phyloP scores from a whole-genome alignment of 2,888 invertebrate genomes.

The Cephonodes hylas region DNA sequence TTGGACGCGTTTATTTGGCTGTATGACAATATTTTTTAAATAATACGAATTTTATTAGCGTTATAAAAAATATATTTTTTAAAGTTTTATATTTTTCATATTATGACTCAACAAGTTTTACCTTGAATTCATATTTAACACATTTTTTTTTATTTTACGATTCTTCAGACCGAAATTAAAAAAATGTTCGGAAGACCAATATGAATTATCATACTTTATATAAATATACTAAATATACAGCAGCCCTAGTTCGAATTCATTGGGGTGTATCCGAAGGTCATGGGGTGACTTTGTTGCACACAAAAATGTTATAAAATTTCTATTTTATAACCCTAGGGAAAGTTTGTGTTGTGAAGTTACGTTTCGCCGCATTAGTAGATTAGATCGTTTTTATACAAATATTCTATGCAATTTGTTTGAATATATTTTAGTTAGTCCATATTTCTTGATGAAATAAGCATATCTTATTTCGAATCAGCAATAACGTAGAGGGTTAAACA shows the following conservation, averaged over 20 bases:
- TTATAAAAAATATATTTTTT: neutral
- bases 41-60: neutral
- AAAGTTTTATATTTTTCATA: too few species aligned
- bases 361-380: neutral
- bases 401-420: too few species aligned
- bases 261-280: constrained; percentile 1
- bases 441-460: too few species aligned
- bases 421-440: too few species aligned
- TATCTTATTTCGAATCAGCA: too few species aligned
- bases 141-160: too few species aligned
- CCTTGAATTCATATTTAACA: neutral
- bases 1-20: neutral
- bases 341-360: neutral
- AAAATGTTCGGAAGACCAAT: too few species aligned
- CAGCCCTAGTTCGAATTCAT: neutral
- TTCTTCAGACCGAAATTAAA: neutral
- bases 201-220: too few species aligned
- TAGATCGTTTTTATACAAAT: neutral
- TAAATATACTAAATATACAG: neutral
- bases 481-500: too few species aligned
- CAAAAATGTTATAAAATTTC: constrained; percentile 2
- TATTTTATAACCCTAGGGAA: neutral
- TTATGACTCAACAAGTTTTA: neutral
- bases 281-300: constrained; percentile 6
- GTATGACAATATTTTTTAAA: neutral